Evolutionary conservation across 2,888 invertebrate genomes (phyloP), one percentile per base, ranked within the genome.

Genomic region (Galerucella calmariensis): DNA sequence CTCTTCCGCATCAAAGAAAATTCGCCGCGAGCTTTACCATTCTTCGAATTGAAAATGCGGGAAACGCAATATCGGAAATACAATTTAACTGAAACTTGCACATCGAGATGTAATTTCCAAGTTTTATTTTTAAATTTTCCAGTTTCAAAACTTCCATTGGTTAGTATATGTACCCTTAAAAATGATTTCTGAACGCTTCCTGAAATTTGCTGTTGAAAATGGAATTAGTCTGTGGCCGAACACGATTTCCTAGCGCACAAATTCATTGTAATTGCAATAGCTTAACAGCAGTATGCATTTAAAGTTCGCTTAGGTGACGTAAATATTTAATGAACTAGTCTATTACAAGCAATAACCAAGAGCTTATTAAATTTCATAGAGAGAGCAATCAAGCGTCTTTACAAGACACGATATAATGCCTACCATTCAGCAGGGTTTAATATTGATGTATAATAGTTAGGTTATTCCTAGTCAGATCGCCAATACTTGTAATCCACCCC

Each of bases 61-160:
- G 78, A 81, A 83, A 82, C 78, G 82, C 78, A 80, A 82, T 80
- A 81, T 79, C 75, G 79, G 79, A 82, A 82, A 84, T 83, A 81
- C 80, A 82, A 81, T 84, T 84, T 82, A 81, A 79, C 79, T 79
- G 72, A 77, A 51, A 66, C 65, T 69, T 77, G 68, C 48, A 48
- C 62, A 74, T 70, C 67, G 67, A 62, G 59, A 69, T 73, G 63
- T 58, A 74, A 74, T 41, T 67, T 62, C n/a, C n/a, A 20, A 41
- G 62, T 56, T 75, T 75, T 68, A 35, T 20, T 67, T 61, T 74
- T 41, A 35, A 56, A 46, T 58, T 24, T 46, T 65, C 24, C n/a
- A 46, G 44, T 14, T 67, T 58, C 48, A 46, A 46, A 46, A 12
- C 46, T 46, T 12, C 46, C 46, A 46, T 12, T 46, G 11, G 12